Evolutionary conservation across 1,140 invertebrate species (phyloP), one percentile per base, ranked within the genome.

Genomic region (Reticulitermes speratus): DNA sequence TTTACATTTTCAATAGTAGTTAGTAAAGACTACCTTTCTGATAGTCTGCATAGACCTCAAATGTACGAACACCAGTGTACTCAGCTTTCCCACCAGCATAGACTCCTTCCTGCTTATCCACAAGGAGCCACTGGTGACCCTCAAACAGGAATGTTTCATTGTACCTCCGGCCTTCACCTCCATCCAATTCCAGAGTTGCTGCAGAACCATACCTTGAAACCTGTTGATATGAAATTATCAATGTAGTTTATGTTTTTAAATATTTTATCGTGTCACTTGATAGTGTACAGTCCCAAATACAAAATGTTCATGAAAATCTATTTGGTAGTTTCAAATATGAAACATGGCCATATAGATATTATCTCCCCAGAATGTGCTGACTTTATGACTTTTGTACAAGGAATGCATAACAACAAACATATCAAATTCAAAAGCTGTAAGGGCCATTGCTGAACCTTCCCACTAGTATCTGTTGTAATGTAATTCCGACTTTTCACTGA

Each of bases 21-120:
- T 55, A 55, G 19, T 16, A 55, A 55, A 55, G 19, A 19, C 5
- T 90, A 96, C 96, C 96, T 93, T 98, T 97, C 89, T 98, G 96
- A 91, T 97, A 98, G 90, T 98, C 97, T n/a, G 97, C 96, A 89
- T 98, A 98, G 12, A 98, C 97, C 92, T 98, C 97, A 90, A 97
- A 98, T 0, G 97, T 97, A 84, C 96, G 91, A 2, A 97, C 96
- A 44, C 97, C 97, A 38, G 97, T 97, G 89, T 98, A 98, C 90
- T 98, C 97, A 8, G 97, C 97, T 91, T 98, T 98, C 14, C 97
- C 97, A 86, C 97, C 97, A 2, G 97, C 97, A 89, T 98, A 98
- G 45, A 99, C 97, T 16, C 97, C 97, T 91, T 98, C 97, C 89
- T 98, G 97, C 89, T 98, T 98, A 89, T 98, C 97, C 44, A 98